Evolutionary conservation across 2,888 invertebrate genomes (phyloP).

Genomic region (Disparrhopalites patrizii): DNA sequence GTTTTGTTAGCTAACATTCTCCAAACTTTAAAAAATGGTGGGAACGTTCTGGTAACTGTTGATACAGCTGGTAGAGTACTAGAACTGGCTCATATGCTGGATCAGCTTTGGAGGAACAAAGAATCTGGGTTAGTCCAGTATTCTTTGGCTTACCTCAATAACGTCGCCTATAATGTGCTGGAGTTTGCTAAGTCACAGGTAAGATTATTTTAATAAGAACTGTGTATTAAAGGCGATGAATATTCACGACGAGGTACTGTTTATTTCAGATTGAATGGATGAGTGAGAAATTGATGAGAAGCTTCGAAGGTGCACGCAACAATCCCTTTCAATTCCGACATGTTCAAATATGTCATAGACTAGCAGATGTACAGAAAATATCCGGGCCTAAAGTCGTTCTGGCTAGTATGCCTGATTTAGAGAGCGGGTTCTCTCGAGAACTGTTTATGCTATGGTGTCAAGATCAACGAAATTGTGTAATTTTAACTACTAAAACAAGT

Average conservation of each 20-base stretch:
- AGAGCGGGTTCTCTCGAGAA: constrained; percentile 91
- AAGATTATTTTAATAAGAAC: too few species aligned
- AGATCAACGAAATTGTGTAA: constrained; percentile 87
- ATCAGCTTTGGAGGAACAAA: constrained; percentile 89
- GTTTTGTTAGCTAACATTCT: constrained; percentile 93
- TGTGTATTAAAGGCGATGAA: too few species aligned
- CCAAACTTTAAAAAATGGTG: constrained; percentile 86
- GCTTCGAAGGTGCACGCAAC: constrained; percentile 82
- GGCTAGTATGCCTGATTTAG: constrained; percentile 91
- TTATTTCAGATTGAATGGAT: constrained; percentile 94
- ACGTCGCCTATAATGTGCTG: constrained; percentile 96
- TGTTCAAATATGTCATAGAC: constrained; percentile 87
- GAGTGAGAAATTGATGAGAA: constrained; percentile 95
- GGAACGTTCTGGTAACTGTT: constrained; percentile 91
- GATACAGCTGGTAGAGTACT: constrained; percentile 96
- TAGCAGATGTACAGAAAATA: constrained; percentile 77
- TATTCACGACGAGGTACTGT: too few species aligned
- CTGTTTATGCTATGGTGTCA: constrained; percentile 91
- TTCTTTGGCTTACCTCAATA: constrained; percentile 86
- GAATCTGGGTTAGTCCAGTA: constrained; percentile 94
- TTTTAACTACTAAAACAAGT: constrained; percentile 75
- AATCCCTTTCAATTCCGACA: constrained; percentile 96
- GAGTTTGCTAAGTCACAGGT: constrained; percentile 97
- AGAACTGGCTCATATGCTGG: constrained; percentile 93
- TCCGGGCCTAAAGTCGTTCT: constrained; percentile 92